Percentiles rank a stretch among this genome's conserved stretches.
These are phyloP conservation scores for Ptilonorhynchus violaceus DNA, from an alignment of 2,113 vertebrate species.

Conservation along the genomic window DNA sequence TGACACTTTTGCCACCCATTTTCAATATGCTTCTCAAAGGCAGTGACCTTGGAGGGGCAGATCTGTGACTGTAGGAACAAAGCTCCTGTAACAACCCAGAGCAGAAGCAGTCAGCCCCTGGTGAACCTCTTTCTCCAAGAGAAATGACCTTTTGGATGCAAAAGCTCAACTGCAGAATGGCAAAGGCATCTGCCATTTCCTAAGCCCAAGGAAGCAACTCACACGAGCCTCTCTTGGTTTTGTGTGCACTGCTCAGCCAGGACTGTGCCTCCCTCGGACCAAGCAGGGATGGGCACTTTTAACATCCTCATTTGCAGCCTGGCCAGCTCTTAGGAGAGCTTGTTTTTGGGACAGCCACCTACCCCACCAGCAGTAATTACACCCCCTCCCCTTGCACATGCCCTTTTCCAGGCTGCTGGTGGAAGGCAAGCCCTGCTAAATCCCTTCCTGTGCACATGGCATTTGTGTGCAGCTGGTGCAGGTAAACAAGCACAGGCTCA, in stretches of 20 bases:
- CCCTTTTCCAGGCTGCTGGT: neutral
- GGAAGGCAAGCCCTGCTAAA: neutral
- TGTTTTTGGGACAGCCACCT: neutral
- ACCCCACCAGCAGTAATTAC: neutral
- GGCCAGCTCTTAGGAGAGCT: neutral
- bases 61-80: neutral
- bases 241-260: neutral
- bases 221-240: neutral
- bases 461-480: neutral
- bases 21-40: neutral
- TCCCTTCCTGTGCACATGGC: neutral
- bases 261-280: neutral
- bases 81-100: neutral
- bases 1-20: neutral
- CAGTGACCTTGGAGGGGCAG: neutral
- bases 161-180: neutral
- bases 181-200: neutral
- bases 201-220: neutral
- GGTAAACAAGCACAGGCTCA: neutral
- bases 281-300: rapidly evolving
- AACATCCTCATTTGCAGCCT: neutral
- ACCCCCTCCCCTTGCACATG: neutral
- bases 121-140: neutral
- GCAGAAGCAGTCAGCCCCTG: neutral
- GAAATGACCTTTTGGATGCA: neutral